phyloP scores from a whole-genome alignment of 2,888 invertebrate genomes.

The Cyaniris semiargus region DNA sequence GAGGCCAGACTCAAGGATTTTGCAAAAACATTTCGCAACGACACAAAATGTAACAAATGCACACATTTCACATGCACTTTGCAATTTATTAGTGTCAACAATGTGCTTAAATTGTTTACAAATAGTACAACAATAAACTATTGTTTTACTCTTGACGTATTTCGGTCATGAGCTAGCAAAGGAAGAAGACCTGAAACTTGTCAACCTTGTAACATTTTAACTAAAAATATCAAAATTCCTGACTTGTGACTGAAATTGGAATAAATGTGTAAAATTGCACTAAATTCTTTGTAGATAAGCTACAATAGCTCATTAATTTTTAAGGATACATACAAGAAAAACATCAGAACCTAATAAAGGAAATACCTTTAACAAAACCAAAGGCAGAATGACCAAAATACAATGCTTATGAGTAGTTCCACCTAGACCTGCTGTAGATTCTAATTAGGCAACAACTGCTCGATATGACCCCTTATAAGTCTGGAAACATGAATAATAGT shows the following conservation, averaged over 20 bases:
- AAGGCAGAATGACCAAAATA: background rate
- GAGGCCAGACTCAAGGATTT: conserved; percentile 19
- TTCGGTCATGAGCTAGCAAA: conserved; percentile 9
- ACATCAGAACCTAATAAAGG: background rate
- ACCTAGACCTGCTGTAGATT: background rate
- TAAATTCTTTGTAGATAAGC: background rate
- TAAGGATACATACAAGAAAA: background rate
- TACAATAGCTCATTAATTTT: background rate
- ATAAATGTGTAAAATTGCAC: background rate
- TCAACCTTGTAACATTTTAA: conserved; percentile 1
- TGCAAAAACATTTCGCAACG: conserved; percentile 27
- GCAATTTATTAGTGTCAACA: background rate
- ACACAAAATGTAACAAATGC: conserved; percentile 24
- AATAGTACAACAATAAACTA: background rate
- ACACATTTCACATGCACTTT: conserved; percentile 10
- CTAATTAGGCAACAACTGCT: background rate
- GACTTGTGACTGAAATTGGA: background rate
- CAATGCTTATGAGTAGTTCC: background rate
- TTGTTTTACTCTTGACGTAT: conserved; percentile 3
- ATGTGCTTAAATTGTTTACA: conserved; percentile 1
- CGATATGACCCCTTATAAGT: background rate
- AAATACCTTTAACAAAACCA: background rate
- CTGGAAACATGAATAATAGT: background rate
- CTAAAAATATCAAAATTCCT: background rate
- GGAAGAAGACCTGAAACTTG: background rate